Evolutionary conservation across 2,797 vertebrate genomes (phyloP).

Genomic region (Crocidura indochinensis): DNA sequence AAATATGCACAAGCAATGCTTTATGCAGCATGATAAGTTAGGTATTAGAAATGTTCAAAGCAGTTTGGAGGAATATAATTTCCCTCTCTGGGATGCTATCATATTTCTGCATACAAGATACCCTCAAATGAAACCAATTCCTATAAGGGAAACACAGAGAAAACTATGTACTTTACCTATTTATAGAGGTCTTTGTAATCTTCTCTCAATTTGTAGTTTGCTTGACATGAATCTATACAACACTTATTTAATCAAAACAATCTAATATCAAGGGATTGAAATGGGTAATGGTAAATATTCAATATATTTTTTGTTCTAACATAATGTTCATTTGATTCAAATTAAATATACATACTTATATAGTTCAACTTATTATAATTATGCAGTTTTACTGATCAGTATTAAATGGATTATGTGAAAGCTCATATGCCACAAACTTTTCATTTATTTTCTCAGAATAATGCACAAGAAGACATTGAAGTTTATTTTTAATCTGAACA

Average conservation of each 20-base stretch:
- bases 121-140: constrained; percentile 37
- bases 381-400: constrained; percentile 22
- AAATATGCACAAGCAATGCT: constrained; percentile 27
- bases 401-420: neutral
- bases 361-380: neutral
- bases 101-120: constrained; percentile 12
- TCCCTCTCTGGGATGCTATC: neutral
- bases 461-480: neutral
- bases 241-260: constrained; percentile 12
- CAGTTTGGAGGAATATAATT: constrained; percentile 31
- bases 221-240: neutral
- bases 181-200: neutral
- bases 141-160: neutral
- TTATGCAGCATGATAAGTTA: constrained; percentile 34
- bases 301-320: neutral
- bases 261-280: neutral
- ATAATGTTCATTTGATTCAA: neutral
- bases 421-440: neutral
- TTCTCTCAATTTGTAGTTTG: constrained; percentile 18
- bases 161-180: constrained; percentile 27
- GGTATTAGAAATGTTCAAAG: constrained; percentile 50
- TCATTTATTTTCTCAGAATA: neutral
- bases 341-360: neutral
- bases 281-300: neutral
- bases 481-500: neutral